A percentile compares a stretch with the other conserved stretches of the same genome.
phyloP scores from a whole-genome alignment of 2,797 vertebrate genomes.

The Rallus crepitans region DNA sequence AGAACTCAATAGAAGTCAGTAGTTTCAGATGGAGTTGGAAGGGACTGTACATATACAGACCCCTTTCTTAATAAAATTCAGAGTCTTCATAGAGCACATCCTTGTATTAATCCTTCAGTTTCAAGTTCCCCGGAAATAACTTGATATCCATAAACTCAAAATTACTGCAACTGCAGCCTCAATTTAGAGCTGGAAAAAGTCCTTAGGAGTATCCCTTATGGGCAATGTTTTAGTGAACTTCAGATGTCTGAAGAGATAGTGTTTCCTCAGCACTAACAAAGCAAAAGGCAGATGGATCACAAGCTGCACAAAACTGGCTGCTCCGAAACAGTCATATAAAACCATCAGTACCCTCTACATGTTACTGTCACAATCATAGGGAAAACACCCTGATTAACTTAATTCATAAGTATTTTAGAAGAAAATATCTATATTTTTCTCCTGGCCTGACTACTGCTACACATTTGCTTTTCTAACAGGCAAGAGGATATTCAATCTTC shows the following conservation, averaged over 20 bases:
- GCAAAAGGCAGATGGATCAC: background rate
- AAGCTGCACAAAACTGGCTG: background rate
- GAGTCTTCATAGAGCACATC: background rate
- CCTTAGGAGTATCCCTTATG: accelerated
- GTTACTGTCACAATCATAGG: background rate
- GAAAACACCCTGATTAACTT: background rate
- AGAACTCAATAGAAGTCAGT: background rate
- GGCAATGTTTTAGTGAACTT: background rate
- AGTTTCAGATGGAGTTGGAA: background rate
- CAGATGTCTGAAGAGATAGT: background rate
- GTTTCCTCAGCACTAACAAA: background rate
- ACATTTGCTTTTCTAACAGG: background rate
- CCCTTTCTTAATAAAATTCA: background rate
- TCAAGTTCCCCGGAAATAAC: background rate
- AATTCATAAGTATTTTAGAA: background rate
- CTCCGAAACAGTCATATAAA: background rate
- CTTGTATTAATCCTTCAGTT: background rate
- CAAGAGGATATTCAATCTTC: background rate
- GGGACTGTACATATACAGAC: background rate
- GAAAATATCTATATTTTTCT: background rate
- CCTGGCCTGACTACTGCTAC: background rate
- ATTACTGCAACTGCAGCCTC: background rate
- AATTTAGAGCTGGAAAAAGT: background rate
- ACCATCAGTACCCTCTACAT: background rate
- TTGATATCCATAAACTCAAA: background rate